Evolutionary conservation across 2,888 invertebrate genomes (phyloP).

Genomic region (Apoda limacodes): DNA sequence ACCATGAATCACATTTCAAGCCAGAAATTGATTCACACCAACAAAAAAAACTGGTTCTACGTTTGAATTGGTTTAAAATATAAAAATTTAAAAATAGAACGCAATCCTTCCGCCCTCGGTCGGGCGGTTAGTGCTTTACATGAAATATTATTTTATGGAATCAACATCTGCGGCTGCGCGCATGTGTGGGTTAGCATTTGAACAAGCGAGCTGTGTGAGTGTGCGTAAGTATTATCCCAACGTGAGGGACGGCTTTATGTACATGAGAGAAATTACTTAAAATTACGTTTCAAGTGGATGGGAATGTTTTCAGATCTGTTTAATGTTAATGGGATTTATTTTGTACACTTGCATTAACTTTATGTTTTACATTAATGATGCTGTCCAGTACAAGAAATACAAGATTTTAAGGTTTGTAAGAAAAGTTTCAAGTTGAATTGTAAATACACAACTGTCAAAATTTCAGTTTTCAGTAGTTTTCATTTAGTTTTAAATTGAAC

Average conservation of each 20-base stretch:
- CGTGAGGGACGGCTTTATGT: slow-evolving; percentile 58
- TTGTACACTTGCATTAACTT: too few species aligned
- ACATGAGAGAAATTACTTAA: slow-evolving; percentile 61
- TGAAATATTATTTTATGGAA: slow-evolving; percentile 71
- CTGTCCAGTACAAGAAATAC: too few species aligned
- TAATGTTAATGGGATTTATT: too few species aligned
- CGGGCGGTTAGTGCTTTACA: slow-evolving; percentile 64
- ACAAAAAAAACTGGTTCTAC: slow-evolving; percentile 32
- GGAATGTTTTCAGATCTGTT: slow-evolving; percentile 49
- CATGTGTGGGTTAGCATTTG: slow-evolving; percentile 41
- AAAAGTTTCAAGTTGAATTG: too few species aligned
- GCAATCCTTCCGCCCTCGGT: slow-evolving; percentile 68
- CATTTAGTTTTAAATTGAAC: too few species aligned
- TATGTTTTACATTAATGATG: too few species aligned
- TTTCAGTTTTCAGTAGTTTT: too few species aligned
- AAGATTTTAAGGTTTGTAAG: too few species aligned
- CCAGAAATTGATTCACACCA: slow-evolving; percentile 20
- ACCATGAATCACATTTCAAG: neutral
- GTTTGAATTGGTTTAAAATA: slow-evolving; percentile 57
- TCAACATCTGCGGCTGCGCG: slow-evolving; percentile 60
- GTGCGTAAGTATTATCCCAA: too few species aligned
- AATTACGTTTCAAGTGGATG: slow-evolving; percentile 60
- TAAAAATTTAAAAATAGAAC: slow-evolving; percentile 66
- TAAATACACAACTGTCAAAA: too few species aligned
- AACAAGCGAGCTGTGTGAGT: slow-evolving; percentile 28